These are phyloP conservation scores for Tapera naevia DNA, from an alignment of 2,797 vertebrate species.

Conservation along the genomic window DNA sequence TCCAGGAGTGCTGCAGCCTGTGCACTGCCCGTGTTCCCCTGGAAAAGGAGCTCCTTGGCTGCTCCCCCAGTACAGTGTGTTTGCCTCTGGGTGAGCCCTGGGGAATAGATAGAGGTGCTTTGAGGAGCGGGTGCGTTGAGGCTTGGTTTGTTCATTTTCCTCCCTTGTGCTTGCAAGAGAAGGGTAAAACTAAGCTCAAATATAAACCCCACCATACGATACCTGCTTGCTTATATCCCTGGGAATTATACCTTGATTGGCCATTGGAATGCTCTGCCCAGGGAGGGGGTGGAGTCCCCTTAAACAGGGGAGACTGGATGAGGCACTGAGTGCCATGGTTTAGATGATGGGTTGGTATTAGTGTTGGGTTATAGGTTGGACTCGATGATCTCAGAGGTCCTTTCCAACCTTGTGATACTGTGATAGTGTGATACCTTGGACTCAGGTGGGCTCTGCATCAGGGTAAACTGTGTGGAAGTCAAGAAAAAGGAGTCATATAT, in stretches of 20 bases:
- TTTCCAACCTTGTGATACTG: too few relatives aligned
- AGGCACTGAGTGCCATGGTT: too few relatives aligned
- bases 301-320: too few relatives aligned
- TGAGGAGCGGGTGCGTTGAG: fast-evolving
- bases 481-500: not conserved
- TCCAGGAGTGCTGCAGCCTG: not conserved
- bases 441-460: not conserved
- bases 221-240: fast-evolving
- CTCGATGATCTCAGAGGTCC: too few relatives aligned
- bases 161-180: not conserved
- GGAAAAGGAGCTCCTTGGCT: not conserved
- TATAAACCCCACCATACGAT: not conserved
- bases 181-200: not conserved
- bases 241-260: too few relatives aligned
- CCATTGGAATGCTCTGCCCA: too few relatives aligned
- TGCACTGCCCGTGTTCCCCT: not conserved
- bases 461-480: not conserved
- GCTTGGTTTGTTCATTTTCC: not conserved
- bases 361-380: too few relatives aligned
- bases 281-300: too few relatives aligned
- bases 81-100: not conserved
- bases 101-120: not conserved
- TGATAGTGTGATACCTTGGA: too few relatives aligned
- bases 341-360: too few relatives aligned
- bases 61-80: not conserved